These are phyloP conservation scores for Phortica okadai DNA, from an alignment of 2,888 invertebrate species.

Conservation along the genomic window DNA sequence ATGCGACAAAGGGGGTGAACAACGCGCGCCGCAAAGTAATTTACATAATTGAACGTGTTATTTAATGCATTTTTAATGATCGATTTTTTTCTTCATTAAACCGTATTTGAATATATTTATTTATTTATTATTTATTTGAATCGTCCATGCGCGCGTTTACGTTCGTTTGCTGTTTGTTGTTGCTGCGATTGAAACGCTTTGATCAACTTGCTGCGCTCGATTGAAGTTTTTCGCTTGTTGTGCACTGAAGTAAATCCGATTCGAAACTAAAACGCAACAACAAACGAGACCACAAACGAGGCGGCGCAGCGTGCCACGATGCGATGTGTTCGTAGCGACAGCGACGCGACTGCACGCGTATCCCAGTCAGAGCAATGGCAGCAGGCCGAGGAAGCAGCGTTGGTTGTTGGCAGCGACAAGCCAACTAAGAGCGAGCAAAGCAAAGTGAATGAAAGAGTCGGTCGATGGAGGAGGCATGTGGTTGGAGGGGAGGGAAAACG, in stretches of 20 bases:
- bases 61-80: slow-evolving; percentile 11
- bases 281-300: slow-evolving; percentile 9
- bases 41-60: slow-evolving; percentile 42
- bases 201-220: slow-evolving; percentile 35
- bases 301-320: slow-evolving; percentile 41
- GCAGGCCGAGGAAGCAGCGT: neutral
- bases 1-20: neutral
- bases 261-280: slow-evolving; percentile 67
- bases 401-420: slow-evolving; percentile 35
- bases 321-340: slow-evolving; percentile 35
- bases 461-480: neutral
- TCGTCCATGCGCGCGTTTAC: slow-evolving; percentile 38
- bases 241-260: slow-evolving; percentile 76
- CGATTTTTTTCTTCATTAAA: slow-evolving; percentile 2
- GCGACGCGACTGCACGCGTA: slow-evolving; percentile 18
- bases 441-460: neutral
- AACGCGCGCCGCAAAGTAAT: slow-evolving; percentile 9
- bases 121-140: slow-evolving; percentile 28
- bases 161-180: slow-evolving; percentile 35
- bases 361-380: neutral
- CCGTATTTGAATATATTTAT: slow-evolving; percentile 17
- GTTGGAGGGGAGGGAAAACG: slow-evolving; percentile 5
- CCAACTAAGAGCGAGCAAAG: neutral
- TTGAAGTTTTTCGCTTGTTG: slow-evolving; percentile 54
- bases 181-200: slow-evolving; percentile 6